Conservation (phyloP, 2,113 vertebrate genomes). For the Tretioscincus oriximinensis region DNA sequence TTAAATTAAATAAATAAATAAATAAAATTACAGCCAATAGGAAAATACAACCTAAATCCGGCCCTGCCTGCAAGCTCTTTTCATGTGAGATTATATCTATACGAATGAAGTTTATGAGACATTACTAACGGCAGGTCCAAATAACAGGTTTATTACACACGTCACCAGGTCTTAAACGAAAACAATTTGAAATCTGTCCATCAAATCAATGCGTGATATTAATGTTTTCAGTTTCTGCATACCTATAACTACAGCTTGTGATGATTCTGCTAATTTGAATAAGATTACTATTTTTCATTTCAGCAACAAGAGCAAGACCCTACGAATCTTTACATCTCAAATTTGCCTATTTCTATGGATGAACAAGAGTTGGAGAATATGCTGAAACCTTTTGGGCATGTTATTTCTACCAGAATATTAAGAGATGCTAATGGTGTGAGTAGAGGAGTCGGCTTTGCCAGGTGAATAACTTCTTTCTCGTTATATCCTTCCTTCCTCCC, state of each 20-base stretch:
- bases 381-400: constrained; percentile 95
- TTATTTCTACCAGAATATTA: constrained; percentile 96
- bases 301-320: constrained; percentile 99
- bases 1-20: too few species aligned
- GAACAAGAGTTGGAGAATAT: constrained; percentile 97
- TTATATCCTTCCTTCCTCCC: not conserved
- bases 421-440: constrained; percentile 95
- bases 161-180: too few species aligned
- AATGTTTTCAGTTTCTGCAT: not conserved
- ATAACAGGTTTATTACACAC: too few species aligned
- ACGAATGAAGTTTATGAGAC: too few species aligned
- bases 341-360: constrained; percentile 95
- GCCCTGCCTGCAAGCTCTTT: too few species aligned
- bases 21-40: too few species aligned
- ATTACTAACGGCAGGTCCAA: too few species aligned
- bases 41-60: too few species aligned
- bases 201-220: not conserved
- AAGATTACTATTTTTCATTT: constrained; percentile 48
- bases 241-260: constrained; percentile 3
- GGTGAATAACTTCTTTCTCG: constrained; percentile 73
- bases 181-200: not conserved
- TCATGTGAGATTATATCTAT: too few species aligned
- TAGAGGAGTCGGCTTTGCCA: constrained; percentile 95
- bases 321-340: constrained; percentile 97
- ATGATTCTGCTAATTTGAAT: constrained; percentile 31